phyloP scores from a whole-genome alignment of 2,113 vertebrate species.

The Ginglymostoma cirratum region DNA sequence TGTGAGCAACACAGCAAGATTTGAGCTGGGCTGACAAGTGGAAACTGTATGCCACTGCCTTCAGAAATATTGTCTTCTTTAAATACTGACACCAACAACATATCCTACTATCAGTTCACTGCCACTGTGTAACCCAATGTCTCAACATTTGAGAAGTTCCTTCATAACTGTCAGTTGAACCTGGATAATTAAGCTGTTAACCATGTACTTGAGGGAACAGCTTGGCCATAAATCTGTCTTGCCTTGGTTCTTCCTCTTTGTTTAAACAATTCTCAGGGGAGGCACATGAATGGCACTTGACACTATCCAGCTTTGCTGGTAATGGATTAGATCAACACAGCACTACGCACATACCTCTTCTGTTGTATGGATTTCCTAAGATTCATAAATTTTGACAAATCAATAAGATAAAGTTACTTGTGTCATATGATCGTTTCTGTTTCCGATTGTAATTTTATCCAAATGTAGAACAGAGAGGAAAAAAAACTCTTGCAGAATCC shows the following conservation, averaged over 20 bases:
- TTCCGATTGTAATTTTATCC: neutral
- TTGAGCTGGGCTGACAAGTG: conserved; percentile 16
- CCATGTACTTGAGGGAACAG: conserved; percentile 63
- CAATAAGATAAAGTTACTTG: neutral
- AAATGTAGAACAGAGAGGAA: neutral
- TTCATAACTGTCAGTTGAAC: conserved; percentile 60
- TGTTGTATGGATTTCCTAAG: conserved; percentile 50
- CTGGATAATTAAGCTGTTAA: conserved; percentile 68
- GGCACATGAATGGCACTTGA: conserved; percentile 63
- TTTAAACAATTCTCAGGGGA: conserved; percentile 57
- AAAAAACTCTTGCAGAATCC: neutral
- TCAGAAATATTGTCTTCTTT: conserved; percentile 30
- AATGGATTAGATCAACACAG: conserved; percentile 59
- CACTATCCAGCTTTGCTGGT: conserved; percentile 53
- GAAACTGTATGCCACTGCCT: conserved; percentile 5
- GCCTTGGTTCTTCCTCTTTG: conserved; percentile 52
- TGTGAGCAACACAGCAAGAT: neutral
- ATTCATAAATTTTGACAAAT: conserved; percentile 45
- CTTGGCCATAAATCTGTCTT: conserved; percentile 58
- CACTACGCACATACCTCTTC: conserved; percentile 54
- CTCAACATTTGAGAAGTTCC: conserved; percentile 45
- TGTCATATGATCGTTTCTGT: neutral
- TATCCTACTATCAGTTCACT: conserved; percentile 35
- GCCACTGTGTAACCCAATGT: conserved; percentile 22
- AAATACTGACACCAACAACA: conserved; percentile 35